These are phyloP conservation scores for Toxotes lorentzi DNA, from an alignment of 2,797 vertebrate species.

Conservation along the genomic window DNA sequence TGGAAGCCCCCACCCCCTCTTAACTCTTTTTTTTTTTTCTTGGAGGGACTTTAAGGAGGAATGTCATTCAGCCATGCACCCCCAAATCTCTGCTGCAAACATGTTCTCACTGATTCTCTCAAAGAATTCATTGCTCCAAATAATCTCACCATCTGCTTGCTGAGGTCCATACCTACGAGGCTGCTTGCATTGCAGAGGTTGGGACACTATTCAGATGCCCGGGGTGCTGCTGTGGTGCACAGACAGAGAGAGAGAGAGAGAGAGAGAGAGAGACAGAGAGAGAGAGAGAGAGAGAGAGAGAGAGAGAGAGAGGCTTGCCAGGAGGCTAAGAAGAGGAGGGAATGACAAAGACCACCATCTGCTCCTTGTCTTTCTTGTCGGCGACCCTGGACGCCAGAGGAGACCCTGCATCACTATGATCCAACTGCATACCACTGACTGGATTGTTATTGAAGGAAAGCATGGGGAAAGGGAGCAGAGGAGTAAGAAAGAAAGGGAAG, in stretches of 20 bases:
- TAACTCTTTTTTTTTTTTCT: constrained; percentile 56
- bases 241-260: constrained; percentile 24
- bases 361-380: constrained; percentile 95
- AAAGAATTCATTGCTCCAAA: constrained; percentile 99
- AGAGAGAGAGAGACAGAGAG: constrained; percentile 30
- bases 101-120: constrained; percentile 97
- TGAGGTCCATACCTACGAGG: constrained; percentile 94
- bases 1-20: constrained; percentile 47
- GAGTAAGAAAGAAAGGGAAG: constrained; percentile 29
- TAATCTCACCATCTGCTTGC: constrained; percentile 99
- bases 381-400: constrained; percentile 90
- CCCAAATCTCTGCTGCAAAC: constrained; percentile 93
- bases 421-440: constrained; percentile 89
- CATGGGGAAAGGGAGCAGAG: constrained; percentile 45
- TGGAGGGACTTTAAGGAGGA: constrained; percentile 76
- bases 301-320: constrained; percentile 80
- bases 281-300: constrained; percentile 40
- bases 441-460: constrained; percentile 92
- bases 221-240: constrained; percentile 62
- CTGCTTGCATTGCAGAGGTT: constrained; percentile 89
- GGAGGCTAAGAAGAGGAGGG: constrained; percentile 91
- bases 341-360: constrained; percentile 96
- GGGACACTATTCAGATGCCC: constrained; percentile 89
- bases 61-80: constrained; percentile 81
- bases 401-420: constrained; percentile 90